These are phyloP conservation scores for Halcyon senegalensis DNA, from an alignment of 2,113 vertebrate genomes.

Conservation along the genomic window DNA sequence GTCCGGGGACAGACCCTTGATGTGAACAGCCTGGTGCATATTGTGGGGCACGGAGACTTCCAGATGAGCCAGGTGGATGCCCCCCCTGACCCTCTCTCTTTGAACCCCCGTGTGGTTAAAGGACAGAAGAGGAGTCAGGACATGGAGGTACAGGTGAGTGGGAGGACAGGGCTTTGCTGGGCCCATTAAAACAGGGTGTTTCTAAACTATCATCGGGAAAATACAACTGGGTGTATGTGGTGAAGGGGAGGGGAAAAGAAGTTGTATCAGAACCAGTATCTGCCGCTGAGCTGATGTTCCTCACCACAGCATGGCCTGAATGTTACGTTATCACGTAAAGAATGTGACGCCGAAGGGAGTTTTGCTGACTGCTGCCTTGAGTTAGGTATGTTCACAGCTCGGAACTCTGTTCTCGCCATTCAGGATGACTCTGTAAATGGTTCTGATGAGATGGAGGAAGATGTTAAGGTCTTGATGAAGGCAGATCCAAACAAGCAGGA, in stretches of 20 bases:
- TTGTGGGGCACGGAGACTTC: slow-evolving; percentile 93
- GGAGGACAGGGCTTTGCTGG: background rate
- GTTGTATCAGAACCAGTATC: background rate
- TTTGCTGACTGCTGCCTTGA: background rate
- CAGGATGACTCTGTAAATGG: slow-evolving; percentile 73
- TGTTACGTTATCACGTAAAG: accelerated
- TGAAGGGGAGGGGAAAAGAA: no score
- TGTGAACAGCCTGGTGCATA: slow-evolving; percentile 90
- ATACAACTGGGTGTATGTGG: accelerated
- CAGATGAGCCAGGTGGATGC: slow-evolving; percentile 93
- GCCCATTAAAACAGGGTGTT: accelerated
- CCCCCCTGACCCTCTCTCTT: slow-evolving; percentile 84
- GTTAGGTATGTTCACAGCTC: background rate
- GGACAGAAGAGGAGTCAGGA: slow-evolving; percentile 71
- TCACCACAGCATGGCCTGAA: accelerated
- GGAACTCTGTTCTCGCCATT: background rate
- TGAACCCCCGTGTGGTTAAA: slow-evolving; percentile 74
- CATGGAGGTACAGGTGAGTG: slow-evolving; percentile 79
- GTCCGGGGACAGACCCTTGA: slow-evolving; percentile 83
- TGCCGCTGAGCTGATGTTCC: background rate
- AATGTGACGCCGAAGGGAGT: accelerated
- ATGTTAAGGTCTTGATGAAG: slow-evolving; percentile 88
- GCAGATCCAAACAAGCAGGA: slow-evolving; percentile 84
- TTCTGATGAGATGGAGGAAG: slow-evolving; percentile 70
- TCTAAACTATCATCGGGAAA: background rate